Evolutionary conservation across 2,888 invertebrate species (phyloP).

Genomic region (Cheilosia grossa): DNA sequence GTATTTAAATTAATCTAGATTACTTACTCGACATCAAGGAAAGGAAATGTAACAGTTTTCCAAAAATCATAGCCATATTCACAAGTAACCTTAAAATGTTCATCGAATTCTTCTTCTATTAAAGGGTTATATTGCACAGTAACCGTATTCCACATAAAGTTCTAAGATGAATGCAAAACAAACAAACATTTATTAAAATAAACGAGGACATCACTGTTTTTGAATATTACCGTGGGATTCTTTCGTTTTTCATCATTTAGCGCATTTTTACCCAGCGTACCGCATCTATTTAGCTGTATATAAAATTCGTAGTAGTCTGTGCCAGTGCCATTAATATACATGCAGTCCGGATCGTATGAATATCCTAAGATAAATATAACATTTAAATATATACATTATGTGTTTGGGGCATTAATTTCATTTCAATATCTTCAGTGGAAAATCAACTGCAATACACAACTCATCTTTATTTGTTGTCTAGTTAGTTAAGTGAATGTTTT

Average conservation of each 20-base stretch:
- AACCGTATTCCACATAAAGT: conserved; percentile 98
- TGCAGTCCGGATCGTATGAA: conserved; percentile 96
- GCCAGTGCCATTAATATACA: conserved; percentile 97
- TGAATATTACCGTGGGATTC: conserved; percentile 90
- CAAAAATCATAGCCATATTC: conserved; percentile 98
- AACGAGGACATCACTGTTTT: too few species aligned
- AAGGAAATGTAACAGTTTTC: conserved; percentile 98
- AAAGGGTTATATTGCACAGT: conserved; percentile 96
- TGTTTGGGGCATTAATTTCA: too few species aligned
- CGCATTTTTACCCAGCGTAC: conserved; percentile 94
- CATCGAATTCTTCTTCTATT: conserved; percentile 96
- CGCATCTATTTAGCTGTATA: conserved; percentile 95
- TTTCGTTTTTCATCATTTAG: conserved; percentile 93
- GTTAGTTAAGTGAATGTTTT: too few species aligned
- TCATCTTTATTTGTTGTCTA: too few species aligned
- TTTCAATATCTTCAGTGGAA: too few species aligned
- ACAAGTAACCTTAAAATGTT: conserved; percentile 97
- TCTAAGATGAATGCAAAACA: conserved; percentile 84
- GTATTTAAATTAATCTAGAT: neutral
- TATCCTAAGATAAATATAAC: conserved; percentile 86
- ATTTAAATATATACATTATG: too few species aligned
- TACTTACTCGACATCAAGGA: conserved; percentile 95
- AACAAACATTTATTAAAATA: neutral
- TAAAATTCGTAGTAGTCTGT: conserved; percentile 96
- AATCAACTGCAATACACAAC: too few species aligned